These are phyloP conservation scores for Prunella fulvescens DNA, from an alignment of 2,113 vertebrate species.

Conservation along the genomic window DNA sequence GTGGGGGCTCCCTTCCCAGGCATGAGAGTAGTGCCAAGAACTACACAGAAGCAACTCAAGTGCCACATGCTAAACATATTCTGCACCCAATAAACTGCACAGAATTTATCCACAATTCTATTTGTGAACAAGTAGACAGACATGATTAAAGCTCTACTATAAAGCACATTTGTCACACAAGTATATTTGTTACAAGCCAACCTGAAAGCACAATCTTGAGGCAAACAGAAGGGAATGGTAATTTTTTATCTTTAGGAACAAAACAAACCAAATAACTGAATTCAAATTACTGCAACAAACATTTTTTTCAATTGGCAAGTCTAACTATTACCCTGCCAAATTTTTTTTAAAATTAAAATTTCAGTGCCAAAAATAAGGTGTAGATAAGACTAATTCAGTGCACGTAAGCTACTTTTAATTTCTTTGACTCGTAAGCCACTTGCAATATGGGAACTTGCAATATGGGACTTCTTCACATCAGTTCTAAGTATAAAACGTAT, in stretches of 20 bases:
- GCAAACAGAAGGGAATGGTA: neutral
- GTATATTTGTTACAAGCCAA: neutral
- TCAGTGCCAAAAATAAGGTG: neutral
- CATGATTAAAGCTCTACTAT: neutral
- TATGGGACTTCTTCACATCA: neutral
- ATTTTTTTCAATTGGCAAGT: neutral
- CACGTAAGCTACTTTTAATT: neutral
- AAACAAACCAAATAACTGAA: neutral
- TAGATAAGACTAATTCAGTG: neutral
- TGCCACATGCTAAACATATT: conserved; percentile 35
- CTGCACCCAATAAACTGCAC: neutral
- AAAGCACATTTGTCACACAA: neutral
- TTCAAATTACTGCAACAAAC: neutral
- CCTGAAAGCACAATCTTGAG: neutral
- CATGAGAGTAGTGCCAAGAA: conserved; percentile 35
- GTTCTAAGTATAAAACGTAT: conserved; percentile 3
- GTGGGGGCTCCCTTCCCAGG: conserved; percentile 22
- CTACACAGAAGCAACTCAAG: conserved; percentile 38
- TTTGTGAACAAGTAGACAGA: neutral
- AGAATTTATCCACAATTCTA: neutral
- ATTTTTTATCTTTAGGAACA: neutral
- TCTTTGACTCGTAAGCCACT: neutral
- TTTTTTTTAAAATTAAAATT: neutral
- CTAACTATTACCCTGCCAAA: neutral
- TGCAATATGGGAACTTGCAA: neutral